Evolutionary conservation across 2,888 invertebrate species (phyloP).

Genomic region (Volucella zonaria): DNA sequence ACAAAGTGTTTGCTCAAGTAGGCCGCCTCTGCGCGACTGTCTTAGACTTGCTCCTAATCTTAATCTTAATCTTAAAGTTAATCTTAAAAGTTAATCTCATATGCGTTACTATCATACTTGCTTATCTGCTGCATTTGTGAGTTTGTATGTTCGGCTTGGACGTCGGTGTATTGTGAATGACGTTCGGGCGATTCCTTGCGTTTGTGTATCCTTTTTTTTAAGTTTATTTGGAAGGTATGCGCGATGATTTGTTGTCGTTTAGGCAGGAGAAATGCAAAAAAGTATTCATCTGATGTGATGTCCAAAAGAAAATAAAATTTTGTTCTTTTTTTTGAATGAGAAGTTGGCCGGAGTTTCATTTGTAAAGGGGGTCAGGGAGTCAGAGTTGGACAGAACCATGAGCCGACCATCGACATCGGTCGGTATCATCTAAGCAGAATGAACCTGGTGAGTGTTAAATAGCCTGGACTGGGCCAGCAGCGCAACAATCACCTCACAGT

Average conservation of each 20-base stretch:
- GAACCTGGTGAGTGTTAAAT: no score
- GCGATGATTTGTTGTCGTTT: conserved; percentile 42
- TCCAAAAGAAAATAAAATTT: conserved; percentile 59
- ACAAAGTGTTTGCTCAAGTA: conserved; percentile 80
- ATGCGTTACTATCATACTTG: conserved; percentile 37
- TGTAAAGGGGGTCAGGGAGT: not conserved
- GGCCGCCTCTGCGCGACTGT: not conserved
- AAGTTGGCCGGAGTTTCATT: not conserved
- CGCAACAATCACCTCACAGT: no score
- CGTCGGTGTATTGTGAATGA: conserved; percentile 13
- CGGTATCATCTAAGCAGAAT: no score
- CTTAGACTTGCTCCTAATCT: conserved; percentile 41
- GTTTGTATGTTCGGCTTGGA: conserved; percentile 33
- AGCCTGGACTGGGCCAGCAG: no score
- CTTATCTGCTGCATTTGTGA: conserved; percentile 48
- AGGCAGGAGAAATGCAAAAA: conserved; percentile 28
- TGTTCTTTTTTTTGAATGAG: conserved; percentile 27
- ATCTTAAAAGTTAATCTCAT: conserved; percentile 45
- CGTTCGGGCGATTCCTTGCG: not conserved
- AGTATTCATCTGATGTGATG: conserved; percentile 67
- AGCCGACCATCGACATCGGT: no score
- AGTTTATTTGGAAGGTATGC: conserved; percentile 43
- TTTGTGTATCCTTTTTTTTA: not conserved
- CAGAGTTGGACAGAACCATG: no score
- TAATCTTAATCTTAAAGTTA: not conserved